These are phyloP conservation scores for Chaitophorus viminalis DNA, from an alignment of 2,888 invertebrate species.

Conservation along the genomic window DNA sequence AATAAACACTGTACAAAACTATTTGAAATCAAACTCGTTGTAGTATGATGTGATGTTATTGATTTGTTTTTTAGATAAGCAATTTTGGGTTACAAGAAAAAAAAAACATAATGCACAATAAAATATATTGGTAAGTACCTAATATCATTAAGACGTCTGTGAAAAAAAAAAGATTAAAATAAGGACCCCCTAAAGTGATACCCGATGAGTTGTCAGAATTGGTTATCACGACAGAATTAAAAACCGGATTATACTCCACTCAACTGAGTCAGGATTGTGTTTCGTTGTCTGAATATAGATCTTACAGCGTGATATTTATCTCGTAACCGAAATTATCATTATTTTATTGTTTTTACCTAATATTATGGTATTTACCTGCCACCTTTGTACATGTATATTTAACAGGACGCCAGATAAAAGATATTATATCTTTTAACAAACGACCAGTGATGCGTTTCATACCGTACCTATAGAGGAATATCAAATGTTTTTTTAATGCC, in stretches of 20 bases:
- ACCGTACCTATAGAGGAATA: neutral
- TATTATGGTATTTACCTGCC: slow-evolving; percentile 26
- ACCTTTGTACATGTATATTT: neutral
- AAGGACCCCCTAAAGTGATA: slow-evolving; percentile 42
- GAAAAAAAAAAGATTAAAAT: slow-evolving; percentile 1
- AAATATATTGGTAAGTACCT: slow-evolving; percentile 14
- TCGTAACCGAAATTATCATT: slow-evolving; percentile 15
- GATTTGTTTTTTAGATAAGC: slow-evolving; percentile 38
- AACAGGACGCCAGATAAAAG: neutral
- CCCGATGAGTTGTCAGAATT: slow-evolving; percentile 43
- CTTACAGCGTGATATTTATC: neutral
- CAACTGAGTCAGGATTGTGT: slow-evolving; percentile 36
- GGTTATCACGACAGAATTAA: slow-evolving; percentile 20
- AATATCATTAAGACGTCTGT: slow-evolving; percentile 26
- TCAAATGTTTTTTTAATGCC: neutral
- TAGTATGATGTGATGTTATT: slow-evolving; percentile 3
- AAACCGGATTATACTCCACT: slow-evolving; percentile 45
- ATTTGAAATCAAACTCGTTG: neutral
- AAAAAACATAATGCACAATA: neutral
- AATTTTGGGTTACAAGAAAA: slow-evolving; percentile 1
- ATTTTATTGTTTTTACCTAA: slow-evolving; percentile 45
- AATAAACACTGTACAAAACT: neutral
- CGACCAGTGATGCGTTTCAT: too few relatives aligned
- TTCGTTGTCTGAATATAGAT: slow-evolving; percentile 20
- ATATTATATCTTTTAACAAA: neutral